Percentiles rank a stretch among this genome's conserved stretches.
phyloP scores from a whole-genome alignment of 1,140 invertebrate genomes.

The Caenorhabditis remanei region DNA sequence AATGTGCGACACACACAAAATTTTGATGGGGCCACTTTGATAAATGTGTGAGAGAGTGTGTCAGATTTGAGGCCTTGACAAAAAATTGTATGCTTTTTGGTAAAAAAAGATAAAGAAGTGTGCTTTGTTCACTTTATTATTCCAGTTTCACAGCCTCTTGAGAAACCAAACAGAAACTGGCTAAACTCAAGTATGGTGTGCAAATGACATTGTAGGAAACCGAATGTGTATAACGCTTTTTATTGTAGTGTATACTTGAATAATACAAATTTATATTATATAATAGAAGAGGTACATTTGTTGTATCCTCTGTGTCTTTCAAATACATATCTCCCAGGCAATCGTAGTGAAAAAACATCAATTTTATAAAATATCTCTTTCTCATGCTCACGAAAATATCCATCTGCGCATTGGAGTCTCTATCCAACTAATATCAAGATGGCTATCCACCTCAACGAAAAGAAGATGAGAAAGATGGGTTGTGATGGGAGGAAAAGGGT shows the following conservation, averaged over 20 bases:
- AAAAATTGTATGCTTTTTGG: neutral
- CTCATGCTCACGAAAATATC: neutral
- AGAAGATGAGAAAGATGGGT: neutral
- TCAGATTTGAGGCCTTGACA: constrained; percentile 5
- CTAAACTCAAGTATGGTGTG: neutral
- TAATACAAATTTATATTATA: too few relatives aligned
- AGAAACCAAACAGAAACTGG: neutral
- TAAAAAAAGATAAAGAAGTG: neutral
- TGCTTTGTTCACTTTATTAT: neutral
- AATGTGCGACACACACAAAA: constrained; percentile 47
- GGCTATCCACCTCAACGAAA: constrained; percentile 12
- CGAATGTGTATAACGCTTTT: neutral
- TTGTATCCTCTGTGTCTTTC: too few relatives aligned
- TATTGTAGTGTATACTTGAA: too few relatives aligned
- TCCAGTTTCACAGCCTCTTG: neutral
- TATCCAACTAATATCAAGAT: constrained; percentile 8
- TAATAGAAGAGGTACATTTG: too few relatives aligned
- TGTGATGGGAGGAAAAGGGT: neutral
- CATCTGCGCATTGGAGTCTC: neutral
- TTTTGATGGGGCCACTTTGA: constrained; percentile 49
- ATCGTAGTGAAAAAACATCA: neutral
- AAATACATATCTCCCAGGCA: neutral
- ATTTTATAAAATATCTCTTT: constrained; percentile 22
- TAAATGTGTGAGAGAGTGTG: constrained; percentile 44
- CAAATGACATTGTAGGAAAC: neutral